Evolutionary conservation across 2,797 vertebrate species (phyloP), one percentile per base, ranked within the genome.

Genomic region (Gymnothorax javanicus): DNA sequence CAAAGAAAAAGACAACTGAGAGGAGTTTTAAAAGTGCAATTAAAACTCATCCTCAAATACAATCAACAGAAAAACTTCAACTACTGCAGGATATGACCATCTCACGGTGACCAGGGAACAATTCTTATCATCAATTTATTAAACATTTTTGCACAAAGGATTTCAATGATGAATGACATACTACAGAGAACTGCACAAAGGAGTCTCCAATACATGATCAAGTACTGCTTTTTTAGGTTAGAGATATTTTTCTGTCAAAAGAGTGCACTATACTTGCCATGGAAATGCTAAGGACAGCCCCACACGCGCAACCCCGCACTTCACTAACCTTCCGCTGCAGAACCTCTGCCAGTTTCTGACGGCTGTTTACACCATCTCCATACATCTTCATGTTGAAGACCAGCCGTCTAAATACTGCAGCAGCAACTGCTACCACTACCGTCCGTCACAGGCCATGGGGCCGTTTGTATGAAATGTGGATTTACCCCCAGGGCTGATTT

Each of bases 401-500:
- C 88, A 67, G 84, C 52, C 87, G 87, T n/a, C 50, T 52, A 33
- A 56, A n/a, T 75, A 27, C 27, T 9, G 50, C 57, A 64, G 23
- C 67, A 56, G 33, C 58, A 56, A 79, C 2, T 75, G 11, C 59
- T 75, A 69, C 60, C 6, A 3, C 23, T 25, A 12, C 50, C 77
- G 73, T 67, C 84, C 86, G 50, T 57, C 60, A 87, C 85, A 88
- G 25, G n/a, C 73, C 88, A 83, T 91, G 89, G 90, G 71, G 89
- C 89, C 91, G 90, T 94, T 91, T 91, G 88, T 89, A 87, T 87
- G 90, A 90, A 87, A 90, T 88, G 89, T 89, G 67, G 84, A 89
- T 93, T 93, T 91, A 90, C 90, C 90, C 90, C 89, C 91, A 90
- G 88, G 89, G 91, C 92, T 91, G 94, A 94, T 95, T 94, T 94